Base-by-base conservation (phyloP, 2,888 invertebrate genomes). In the Deroplatys truncata region DNA sequence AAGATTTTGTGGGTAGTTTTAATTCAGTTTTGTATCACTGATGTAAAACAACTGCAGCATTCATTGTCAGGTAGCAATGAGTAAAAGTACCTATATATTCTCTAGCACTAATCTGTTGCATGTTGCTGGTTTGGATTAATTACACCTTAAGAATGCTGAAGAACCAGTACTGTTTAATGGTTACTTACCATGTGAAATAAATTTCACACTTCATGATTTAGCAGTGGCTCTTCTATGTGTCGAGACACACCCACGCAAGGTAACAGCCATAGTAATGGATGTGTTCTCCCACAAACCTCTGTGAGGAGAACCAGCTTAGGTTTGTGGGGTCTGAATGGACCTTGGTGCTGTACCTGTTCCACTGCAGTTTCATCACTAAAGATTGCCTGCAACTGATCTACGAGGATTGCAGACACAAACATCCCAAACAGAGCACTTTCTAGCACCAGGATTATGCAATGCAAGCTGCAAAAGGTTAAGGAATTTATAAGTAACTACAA, bases 401-500 rank as follows among this genome's bases (percentile, higher is more conserved):
- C 96, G 93, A 98, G 95, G 91, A 98, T 98, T 84, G 97, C 97
- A 90, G 97, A 94, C 28, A 98, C 98, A 93, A 98, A 98, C 92
- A 98, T 95, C 15, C 98, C 98, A 94, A 98, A 98, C 43, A 98
- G 94, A 13, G 97, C 95, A 90, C 97, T 96, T 93, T 98, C 98
- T 93, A 98, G 93, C 90, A 97, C 94, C 91, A 98, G 94, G 92
- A 97, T 96, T 87, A 98, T 96, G 91, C 97, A 96, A 93, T 98
- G 98, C 92, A 98, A 95, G 93, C 98, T 98, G 94, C 88, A 95
- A 94, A 91, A 88, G 90, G 90, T 90, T 90, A 43, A 82, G 28
- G 13, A 43, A 43, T 13, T 43, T 43, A 43, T 43, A 43, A 43
- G 13, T 10, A 43, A 43, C 13, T 43, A 43, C 10, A 43, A 43